Conservation (phyloP, 2,113 vertebrate genomes). For the Takifugu bimaculatus region DNA sequence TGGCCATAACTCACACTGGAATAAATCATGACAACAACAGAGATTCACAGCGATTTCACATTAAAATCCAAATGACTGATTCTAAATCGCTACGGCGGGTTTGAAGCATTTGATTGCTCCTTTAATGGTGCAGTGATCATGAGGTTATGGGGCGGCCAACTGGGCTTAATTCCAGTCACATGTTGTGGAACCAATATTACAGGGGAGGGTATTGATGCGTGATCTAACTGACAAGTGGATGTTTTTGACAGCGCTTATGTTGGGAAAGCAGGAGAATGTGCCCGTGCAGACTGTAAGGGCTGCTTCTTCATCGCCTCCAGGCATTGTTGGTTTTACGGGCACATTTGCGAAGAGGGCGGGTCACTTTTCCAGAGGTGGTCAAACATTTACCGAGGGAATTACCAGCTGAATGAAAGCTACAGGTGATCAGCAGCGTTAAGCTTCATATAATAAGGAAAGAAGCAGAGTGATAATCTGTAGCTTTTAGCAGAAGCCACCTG, state of each 20-base stretch:
- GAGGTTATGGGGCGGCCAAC: slow-evolving; percentile 18
- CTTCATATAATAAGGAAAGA: too few relatives aligned
- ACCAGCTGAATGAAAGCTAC: not conserved
- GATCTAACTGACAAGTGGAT: not conserved
- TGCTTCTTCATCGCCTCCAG: not conserved
- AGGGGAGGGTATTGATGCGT: not conserved
- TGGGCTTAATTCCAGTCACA: slow-evolving; percentile 22
- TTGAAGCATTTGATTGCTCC: not conserved
- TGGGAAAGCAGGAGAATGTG: not conserved
- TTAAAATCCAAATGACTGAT: too few relatives aligned
- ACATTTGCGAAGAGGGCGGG: slow-evolving; percentile 29
- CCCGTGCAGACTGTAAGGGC: not conserved
- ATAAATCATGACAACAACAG: not conserved
- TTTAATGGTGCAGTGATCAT: slow-evolving; percentile 9
- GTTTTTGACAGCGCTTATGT: not conserved
- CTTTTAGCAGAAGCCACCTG: too few relatives aligned
- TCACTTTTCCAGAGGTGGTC: not conserved
- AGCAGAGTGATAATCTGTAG: too few relatives aligned
- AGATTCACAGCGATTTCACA: too few relatives aligned
- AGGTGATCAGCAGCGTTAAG: too few relatives aligned
- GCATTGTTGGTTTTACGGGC: slow-evolving; percentile 7
- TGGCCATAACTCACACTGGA: not conserved
- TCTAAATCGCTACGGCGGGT: too few relatives aligned
- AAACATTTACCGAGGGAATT: slow-evolving; percentile 26
- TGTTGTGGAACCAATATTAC: slow-evolving; percentile 4